Evolutionary conservation across 2,113 vertebrate genomes (phyloP).

Genomic region (Callipepla californica): DNA sequence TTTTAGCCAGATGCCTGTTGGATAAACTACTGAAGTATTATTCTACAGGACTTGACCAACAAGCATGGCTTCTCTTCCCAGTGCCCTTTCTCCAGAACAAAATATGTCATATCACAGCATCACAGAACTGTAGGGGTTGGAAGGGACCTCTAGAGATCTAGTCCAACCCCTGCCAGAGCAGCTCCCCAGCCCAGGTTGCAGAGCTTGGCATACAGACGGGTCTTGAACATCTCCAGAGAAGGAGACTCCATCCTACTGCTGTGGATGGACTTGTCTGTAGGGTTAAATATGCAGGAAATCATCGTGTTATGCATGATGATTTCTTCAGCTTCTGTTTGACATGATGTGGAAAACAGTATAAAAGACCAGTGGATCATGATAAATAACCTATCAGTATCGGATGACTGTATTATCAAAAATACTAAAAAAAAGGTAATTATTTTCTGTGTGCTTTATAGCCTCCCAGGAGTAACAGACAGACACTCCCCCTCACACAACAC

Average conservation of each 20-base stretch:
- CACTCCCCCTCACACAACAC: conserved; percentile 68
- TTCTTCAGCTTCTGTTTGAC: neutral
- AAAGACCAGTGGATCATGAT: neutral
- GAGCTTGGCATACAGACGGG: too few species aligned
- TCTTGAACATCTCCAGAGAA: too few species aligned
- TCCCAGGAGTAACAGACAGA: conserved; percentile 64
- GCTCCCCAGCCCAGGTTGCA: too few species aligned
- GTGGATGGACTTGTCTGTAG: neutral
- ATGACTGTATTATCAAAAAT: conserved; percentile 44
- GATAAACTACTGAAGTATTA: neutral
- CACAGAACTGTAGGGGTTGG: too few species aligned
- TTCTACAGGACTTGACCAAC: neutral
- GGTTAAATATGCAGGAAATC: neutral
- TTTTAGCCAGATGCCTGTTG: neutral
- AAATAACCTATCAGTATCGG: conserved; percentile 6
- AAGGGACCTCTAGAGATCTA: too few species aligned
- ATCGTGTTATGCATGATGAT: neutral
- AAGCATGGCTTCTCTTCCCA: neutral
- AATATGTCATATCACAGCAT: neutral
- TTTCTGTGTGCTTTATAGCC: conserved; percentile 79
- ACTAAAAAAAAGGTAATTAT: conserved; percentile 41
- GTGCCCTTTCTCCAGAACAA: neutral
- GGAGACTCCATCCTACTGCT: neutral
- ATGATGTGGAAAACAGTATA: neutral
- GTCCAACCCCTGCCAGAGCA: too few species aligned